Conservation (phyloP, 2,797 vertebrate genomes). For the Mycteria americana region DNA sequence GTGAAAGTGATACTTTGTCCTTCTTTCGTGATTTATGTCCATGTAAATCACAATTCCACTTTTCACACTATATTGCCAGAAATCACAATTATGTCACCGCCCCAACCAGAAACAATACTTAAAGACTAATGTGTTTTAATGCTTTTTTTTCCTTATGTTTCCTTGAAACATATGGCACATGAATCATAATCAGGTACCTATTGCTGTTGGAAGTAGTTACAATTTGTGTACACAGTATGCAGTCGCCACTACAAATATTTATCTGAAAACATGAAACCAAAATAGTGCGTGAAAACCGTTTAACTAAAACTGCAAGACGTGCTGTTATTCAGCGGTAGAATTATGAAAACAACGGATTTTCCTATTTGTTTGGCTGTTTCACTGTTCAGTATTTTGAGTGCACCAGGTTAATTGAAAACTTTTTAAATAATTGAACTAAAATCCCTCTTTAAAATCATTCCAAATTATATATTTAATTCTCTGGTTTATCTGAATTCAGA, state of each 20-base stretch:
- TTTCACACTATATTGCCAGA: not conserved
- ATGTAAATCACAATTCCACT: not conserved
- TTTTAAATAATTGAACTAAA: not conserved
- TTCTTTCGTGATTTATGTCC: not conserved
- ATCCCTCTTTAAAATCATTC: not conserved
- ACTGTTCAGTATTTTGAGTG: not conserved
- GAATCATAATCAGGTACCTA: not conserved
- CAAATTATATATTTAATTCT: not conserved
- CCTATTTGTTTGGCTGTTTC: not conserved
- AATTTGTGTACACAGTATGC: not conserved
- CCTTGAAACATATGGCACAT: not conserved
- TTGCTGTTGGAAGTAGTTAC: not conserved
- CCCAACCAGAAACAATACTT: not conserved
- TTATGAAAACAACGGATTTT: not conserved
- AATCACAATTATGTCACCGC: not conserved
- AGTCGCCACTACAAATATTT: not conserved
- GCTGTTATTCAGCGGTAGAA: not conserved
- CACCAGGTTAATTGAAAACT: not conserved
- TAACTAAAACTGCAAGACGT: not conserved
- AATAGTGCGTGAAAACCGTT: not conserved
- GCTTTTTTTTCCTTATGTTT: not conserved
- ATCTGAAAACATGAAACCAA: not conserved
- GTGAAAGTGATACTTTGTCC: not conserved
- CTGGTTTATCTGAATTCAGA: not conserved
- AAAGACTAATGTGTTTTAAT: not conserved